Percentiles rank a stretch among this genome's conserved stretches.
Conservation (phyloP, 2,888 invertebrate species). For the Metalampra italica region DNA sequence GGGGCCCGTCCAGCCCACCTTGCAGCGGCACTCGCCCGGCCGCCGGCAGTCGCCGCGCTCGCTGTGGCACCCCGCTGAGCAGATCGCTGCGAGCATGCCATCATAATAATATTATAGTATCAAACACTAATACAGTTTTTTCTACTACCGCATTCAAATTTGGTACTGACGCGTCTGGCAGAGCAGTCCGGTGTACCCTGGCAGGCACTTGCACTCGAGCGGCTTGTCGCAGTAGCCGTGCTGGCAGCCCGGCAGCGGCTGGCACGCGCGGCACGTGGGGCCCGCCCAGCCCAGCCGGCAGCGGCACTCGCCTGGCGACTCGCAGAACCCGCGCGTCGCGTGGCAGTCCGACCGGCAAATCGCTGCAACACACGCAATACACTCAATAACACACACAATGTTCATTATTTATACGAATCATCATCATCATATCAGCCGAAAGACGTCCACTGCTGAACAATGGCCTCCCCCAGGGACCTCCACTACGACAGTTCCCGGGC, state of each 20-base stretch:
- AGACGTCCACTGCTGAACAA: too few relatives aligned
- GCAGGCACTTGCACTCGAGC: constrained; percentile 92
- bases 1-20: constrained; percentile 92
- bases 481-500: too few relatives aligned
- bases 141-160: too few relatives aligned
- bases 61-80: constrained; percentile 88
- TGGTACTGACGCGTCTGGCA: constrained; percentile 89
- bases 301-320: constrained; percentile 91
- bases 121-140: too few relatives aligned
- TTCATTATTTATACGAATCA: too few relatives aligned
- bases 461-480: too few relatives aligned
- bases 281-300: constrained; percentile 96
- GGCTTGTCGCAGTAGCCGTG: constrained; percentile 94
- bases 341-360: constrained; percentile 93
- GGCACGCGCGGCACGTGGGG: constrained; percentile 90
- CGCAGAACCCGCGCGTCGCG: constrained; percentile 90
- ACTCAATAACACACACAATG: background rate
- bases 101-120: too few relatives aligned
- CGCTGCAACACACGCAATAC: constrained; percentile 72
- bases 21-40: constrained; percentile 83
- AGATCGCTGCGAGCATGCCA: constrained; percentile 82
- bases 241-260: constrained; percentile 92
- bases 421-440: too few relatives aligned
- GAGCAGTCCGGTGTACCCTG: constrained; percentile 93
- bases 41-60: constrained; percentile 91